Conservation (phyloP, 1,140 invertebrate species). For the Drosophila tani region DNA sequence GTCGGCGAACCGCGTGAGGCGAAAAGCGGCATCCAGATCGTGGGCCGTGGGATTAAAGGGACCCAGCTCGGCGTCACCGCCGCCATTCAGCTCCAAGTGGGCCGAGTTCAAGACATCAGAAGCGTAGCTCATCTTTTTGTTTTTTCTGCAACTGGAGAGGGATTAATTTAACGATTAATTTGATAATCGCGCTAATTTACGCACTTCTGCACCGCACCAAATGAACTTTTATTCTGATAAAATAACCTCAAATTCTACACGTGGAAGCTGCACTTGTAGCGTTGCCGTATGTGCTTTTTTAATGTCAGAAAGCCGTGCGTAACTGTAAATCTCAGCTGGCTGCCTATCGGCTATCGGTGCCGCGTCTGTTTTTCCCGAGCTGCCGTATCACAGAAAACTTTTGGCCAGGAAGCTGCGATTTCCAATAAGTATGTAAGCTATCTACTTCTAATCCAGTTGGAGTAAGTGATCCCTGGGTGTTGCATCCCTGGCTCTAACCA, state of each 20-base stretch:
- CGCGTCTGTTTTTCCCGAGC: background rate
- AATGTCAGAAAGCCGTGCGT: too few relatives aligned
- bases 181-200: constrained; percentile 41
- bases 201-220: constrained; percentile 80
- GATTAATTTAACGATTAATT: constrained; percentile 5
- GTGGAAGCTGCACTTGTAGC: background rate
- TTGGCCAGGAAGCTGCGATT: too few relatives aligned
- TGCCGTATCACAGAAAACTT: background rate
- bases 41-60: constrained; percentile 98
- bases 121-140: constrained; percentile 73
- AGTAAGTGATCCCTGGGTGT: too few relatives aligned
- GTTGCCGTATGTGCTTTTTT: background rate
- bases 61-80: constrained; percentile 92
- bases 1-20: constrained; percentile 98
- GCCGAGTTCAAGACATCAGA: constrained; percentile 90
- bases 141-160: constrained; percentile 20
- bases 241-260: background rate
- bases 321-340: background rate
- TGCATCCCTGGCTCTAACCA: too few relatives aligned
- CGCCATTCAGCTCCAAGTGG: constrained; percentile 92
- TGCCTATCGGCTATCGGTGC: background rate
- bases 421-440: too few relatives aligned
- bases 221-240: background rate
- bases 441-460: too few relatives aligned
- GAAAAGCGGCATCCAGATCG: constrained; percentile 97